A percentile compares a stretch with the other conserved stretches of the same genome.
Evolutionary conservation across 2,113 vertebrate species (phyloP).

Genomic region (Echinops telfairi): DNA sequence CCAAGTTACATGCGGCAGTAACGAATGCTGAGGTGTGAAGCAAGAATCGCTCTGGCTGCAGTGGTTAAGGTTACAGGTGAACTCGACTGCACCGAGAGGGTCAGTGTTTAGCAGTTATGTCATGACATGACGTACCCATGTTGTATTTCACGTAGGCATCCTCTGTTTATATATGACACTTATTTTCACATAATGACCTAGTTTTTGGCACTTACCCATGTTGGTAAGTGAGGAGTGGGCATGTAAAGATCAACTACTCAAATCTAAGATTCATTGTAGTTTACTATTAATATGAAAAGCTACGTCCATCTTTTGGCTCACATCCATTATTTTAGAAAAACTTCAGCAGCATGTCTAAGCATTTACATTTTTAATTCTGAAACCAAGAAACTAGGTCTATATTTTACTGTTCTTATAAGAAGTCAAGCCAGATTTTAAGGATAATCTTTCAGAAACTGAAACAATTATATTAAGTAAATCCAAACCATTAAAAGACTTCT

Average conservation of each 20-base stretch:
- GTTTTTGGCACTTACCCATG: background rate
- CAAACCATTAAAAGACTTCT: too few species aligned
- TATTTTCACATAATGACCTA: background rate
- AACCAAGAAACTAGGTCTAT: background rate
- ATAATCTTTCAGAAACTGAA: background rate
- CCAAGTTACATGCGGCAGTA: background rate
- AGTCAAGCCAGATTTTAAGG: background rate
- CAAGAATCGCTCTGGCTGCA: too few species aligned
- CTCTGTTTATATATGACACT: background rate
- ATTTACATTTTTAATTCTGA: conserved; percentile 23
- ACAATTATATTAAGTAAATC: background rate
- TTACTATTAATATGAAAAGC: conserved; percentile 33
- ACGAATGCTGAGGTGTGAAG: too few species aligned
- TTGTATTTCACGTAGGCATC: background rate
- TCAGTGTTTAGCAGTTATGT: background rate
- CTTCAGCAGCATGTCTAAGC: conserved; percentile 7
- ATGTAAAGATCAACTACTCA: background rate
- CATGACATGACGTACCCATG: background rate
- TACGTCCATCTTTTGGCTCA: background rate
- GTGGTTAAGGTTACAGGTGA: background rate
- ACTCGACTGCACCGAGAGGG: background rate
- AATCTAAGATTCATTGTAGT: background rate
- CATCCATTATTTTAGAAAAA: background rate
- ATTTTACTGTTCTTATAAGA: background rate
- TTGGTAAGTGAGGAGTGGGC: background rate